Evolutionary conservation across 2,888 invertebrate species (phyloP).

Genomic region (Drosophila quinaria): DNA sequence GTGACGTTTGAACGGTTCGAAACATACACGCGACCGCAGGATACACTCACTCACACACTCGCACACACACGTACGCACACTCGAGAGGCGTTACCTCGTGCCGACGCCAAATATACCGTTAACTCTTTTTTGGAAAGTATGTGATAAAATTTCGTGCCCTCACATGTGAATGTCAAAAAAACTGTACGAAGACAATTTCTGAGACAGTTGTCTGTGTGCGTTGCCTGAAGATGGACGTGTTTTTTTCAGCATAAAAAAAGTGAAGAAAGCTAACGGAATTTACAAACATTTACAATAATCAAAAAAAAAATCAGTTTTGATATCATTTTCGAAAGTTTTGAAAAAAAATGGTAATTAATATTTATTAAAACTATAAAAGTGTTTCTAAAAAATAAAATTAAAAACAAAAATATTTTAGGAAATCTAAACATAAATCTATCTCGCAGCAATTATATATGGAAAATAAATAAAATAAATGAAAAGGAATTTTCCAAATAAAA

Average conservation of each 20-base stretch:
- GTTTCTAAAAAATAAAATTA: neutral
- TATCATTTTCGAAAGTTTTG: neutral
- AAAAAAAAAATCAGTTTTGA: neutral
- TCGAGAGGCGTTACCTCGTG: conserved; percentile 30
- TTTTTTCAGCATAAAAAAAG: conserved; percentile 6
- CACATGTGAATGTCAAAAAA: conserved; percentile 57
- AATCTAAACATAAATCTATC: too few relatives aligned
- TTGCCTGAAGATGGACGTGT: conserved; percentile 51
- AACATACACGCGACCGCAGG: conserved; percentile 82
- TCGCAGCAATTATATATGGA: too few relatives aligned
- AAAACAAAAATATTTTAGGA: too few relatives aligned
- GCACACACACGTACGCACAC: conserved; percentile 20
- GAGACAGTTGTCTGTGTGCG: conserved; percentile 52
- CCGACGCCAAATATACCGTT: conserved; percentile 58
- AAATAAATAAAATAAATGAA: neutral
- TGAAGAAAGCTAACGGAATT: conserved; percentile 7
- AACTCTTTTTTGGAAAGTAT: conserved; percentile 55
- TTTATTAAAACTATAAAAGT: neutral
- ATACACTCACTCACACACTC: conserved; percentile 37
- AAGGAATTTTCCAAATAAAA: neutral
- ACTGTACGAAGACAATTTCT: conserved; percentile 12
- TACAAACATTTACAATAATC: conserved; percentile 3
- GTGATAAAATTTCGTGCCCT: conserved; percentile 45
- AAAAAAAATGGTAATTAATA: conserved; percentile 3
- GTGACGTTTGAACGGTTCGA: conserved; percentile 86